These are phyloP conservation scores for Furcifer pardalis DNA, from an alignment of 2,797 vertebrate genomes.

Conservation along the genomic window DNA sequence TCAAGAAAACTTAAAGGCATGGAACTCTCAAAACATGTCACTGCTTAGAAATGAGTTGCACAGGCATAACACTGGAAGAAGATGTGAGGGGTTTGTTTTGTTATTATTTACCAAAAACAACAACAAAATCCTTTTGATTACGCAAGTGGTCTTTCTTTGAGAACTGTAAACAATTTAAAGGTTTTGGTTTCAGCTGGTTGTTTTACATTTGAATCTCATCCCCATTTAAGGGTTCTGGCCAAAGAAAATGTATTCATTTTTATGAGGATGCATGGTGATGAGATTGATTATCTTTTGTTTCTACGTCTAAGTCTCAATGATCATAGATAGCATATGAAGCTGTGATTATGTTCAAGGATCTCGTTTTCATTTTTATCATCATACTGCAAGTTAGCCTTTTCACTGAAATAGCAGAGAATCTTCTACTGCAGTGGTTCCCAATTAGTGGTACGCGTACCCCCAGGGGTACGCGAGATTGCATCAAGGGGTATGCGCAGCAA, in stretches of 20 bases:
- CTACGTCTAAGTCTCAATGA: not conserved
- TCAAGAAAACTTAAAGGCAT: not conserved
- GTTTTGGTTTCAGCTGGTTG: no score
- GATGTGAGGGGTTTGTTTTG: not conserved
- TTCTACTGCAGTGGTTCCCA: no score
- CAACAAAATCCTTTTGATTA: not conserved
- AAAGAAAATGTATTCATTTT: not conserved
- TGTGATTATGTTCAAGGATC: no score
- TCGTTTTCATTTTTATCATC: no score
- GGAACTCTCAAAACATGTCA: not conserved
- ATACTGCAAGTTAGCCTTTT: no score
- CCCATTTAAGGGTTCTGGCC: not conserved
- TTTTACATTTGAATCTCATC: constrained; percentile 8
- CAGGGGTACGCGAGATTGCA: no score
- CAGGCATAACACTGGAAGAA: not conserved
- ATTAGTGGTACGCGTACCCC: no score
- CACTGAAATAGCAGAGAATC: no score
- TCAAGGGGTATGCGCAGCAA: no score
- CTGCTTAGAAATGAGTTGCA: not conserved
- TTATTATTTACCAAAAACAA: not conserved
- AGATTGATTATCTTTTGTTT: not conserved
- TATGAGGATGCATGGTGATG: not conserved
- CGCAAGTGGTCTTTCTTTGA: not conserved
- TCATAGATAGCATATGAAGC: not conserved
- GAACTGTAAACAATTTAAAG: not conserved